phyloP scores from a whole-genome alignment of 1,140 invertebrate genomes.

The Drosophila sp. region DNA sequence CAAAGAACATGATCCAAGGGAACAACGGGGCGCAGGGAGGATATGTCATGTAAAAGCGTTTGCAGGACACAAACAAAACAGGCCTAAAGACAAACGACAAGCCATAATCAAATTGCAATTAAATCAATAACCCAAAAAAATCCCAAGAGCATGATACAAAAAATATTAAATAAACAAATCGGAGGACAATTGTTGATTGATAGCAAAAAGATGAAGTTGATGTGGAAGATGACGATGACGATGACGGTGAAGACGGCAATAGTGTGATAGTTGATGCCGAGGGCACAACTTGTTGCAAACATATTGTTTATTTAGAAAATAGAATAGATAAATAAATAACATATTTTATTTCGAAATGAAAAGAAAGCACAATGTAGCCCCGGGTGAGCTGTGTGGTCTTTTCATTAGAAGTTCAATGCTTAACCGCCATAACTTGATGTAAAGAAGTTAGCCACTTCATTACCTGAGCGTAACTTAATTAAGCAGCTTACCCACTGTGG shows the following conservation, averaged over 20 bases:
- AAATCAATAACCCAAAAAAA: conserved; percentile 64
- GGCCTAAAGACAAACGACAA: conserved; percentile 49
- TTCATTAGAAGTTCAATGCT: conserved; percentile 27
- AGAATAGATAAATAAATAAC: not conserved
- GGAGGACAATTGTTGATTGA: conserved; percentile 56
- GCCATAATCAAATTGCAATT: conserved; percentile 71
- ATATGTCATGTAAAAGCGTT: conserved; percentile 43
- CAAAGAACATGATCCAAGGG: conserved; percentile 13
- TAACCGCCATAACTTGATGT: conserved; percentile 65
- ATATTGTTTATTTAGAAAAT: conserved; percentile 31
- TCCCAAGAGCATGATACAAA: conserved; percentile 38
- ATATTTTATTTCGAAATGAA: conserved; percentile 6
- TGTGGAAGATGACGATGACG: too few species aligned
- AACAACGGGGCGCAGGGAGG: not conserved
- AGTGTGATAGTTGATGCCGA: conserved; percentile 15
- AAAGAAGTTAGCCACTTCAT: conserved; percentile 77
- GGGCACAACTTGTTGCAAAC: conserved; percentile 19
- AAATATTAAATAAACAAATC: conserved; percentile 76
- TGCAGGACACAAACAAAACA: conserved; percentile 17
- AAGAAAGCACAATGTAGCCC: not conserved
- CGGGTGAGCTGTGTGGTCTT: conserved; percentile 1
- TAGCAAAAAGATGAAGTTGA: conserved; percentile 13
- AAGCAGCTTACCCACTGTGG: conserved; percentile 26
- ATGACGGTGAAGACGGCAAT: too few species aligned
- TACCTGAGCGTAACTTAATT: conserved; percentile 73